Evolutionary conservation across 2,113 vertebrate species (phyloP).

Genomic region (Notiomystis cincta): DNA sequence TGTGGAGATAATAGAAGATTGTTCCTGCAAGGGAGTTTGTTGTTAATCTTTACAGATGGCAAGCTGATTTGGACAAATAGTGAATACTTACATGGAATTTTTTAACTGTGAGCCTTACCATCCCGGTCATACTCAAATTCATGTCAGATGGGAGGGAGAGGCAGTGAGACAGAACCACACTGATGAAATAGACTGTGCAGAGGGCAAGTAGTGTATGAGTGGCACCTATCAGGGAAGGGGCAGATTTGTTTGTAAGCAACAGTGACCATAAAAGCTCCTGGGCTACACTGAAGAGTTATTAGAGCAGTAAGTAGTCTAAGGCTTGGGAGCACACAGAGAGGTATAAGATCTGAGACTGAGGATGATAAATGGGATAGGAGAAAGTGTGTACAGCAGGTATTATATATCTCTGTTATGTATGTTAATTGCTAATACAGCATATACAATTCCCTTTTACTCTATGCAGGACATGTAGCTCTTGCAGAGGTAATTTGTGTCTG

Average conservation of each 20-base stretch:
- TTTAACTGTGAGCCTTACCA: neutral
- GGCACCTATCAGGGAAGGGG: neutral
- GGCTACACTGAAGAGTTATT: neutral
- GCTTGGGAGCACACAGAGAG: neutral
- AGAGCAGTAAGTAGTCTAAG: neutral
- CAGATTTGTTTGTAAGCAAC: neutral
- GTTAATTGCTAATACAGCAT: neutral
- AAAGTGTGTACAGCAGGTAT: neutral
- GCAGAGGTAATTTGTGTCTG: neutral
- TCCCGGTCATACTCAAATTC: neutral
- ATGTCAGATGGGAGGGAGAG: neutral
- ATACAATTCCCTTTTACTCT: neutral
- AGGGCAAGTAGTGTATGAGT: neutral
- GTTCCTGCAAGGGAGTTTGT: neutral
- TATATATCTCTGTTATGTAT: neutral
- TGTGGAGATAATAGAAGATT: neutral
- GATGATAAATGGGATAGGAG: neutral
- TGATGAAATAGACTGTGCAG: neutral
- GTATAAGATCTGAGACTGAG: neutral
- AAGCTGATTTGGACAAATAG: neutral
- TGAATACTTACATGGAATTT: neutral
- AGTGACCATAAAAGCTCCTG: accelerated
- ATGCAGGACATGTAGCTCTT: neutral
- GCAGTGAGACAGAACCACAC: neutral
- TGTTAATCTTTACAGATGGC: neutral